A percentile compares a stretch with the other conserved stretches of the same genome.
phyloP scores from a whole-genome alignment of 2,113 vertebrate genomes.

The Hiodon alosoides region DNA sequence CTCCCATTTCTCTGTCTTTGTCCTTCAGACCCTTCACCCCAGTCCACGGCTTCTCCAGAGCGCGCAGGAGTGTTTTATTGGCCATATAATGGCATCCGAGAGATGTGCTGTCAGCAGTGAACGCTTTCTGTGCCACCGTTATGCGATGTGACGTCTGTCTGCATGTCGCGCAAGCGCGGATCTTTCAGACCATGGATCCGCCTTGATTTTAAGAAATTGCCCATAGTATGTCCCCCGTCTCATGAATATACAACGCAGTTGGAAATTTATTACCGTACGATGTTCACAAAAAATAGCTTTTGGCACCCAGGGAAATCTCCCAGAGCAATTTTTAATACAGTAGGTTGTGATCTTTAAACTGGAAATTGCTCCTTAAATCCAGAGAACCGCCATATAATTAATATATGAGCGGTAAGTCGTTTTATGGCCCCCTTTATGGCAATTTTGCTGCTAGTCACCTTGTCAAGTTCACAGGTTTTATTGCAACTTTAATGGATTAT shows the following conservation, averaged over 20 bases:
- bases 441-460: constrained; percentile 53
- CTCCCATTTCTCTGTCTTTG: no score
- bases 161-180: no score
- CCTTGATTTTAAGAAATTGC: not conserved
- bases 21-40: no score
- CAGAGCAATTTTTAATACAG: constrained; percentile 40
- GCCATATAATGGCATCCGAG: no score
- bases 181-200: no score
- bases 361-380: constrained; percentile 46
- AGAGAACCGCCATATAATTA: constrained; percentile 52
- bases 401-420: constrained; percentile 54
- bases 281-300: constrained; percentile 34
- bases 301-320: constrained; percentile 28
- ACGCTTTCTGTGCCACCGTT: no score
- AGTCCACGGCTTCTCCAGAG: no score
- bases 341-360: constrained; percentile 47
- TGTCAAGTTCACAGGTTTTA: constrained; percentile 62
- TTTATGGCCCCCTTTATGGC: constrained; percentile 59
- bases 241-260: constrained; percentile 14
- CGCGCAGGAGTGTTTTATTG: no score
- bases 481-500: constrained; percentile 54
- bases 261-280: not conserved
- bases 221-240: not conserved
- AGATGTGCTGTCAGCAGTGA: no score
- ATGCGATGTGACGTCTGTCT: no score